Evolutionary conservation across 2,113 vertebrate genomes (phyloP).

Genomic region (Phylloscopus whistleri): DNA sequence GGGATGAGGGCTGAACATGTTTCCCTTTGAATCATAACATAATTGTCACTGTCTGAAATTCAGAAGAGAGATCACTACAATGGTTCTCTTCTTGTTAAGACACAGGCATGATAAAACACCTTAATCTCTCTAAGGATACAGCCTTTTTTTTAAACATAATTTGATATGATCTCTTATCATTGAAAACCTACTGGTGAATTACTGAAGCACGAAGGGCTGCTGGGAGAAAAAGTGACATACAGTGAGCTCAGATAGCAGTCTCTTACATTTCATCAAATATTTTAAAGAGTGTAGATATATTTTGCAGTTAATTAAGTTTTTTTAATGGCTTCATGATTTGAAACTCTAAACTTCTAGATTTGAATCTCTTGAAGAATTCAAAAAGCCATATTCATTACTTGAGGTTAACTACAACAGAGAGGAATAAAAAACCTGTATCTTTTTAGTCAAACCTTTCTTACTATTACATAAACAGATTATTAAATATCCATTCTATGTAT

Average conservation of each 20-base stretch:
- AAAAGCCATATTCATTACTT: slow-evolving; percentile 35
- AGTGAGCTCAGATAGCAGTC: not conserved
- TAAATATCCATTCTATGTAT: not conserved
- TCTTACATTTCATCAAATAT: not conserved
- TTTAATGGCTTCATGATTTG: not conserved
- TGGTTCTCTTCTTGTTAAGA: slow-evolving; percentile 42
- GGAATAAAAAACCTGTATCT: not conserved
- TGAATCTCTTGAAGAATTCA: slow-evolving; percentile 24
- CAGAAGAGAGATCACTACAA: slow-evolving; percentile 11
- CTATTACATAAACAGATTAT: not conserved
- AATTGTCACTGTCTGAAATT: slow-evolving; percentile 9
- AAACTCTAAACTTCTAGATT: not conserved
- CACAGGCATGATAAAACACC: slow-evolving; percentile 59
- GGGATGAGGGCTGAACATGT: not conserved
- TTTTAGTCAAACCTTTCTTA: slow-evolving; percentile 21
- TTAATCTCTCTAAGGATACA: slow-evolving; percentile 5
- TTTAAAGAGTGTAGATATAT: not conserved
- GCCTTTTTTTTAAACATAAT: not conserved
- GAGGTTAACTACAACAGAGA: not conserved
- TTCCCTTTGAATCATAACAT: not conserved
- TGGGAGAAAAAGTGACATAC: not conserved
- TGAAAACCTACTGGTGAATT: slow-evolving; percentile 82
- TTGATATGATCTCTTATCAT: not conserved
- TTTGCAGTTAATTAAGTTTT: not conserved
- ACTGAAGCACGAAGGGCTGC: slow-evolving; percentile 67